phyloP scores from a whole-genome alignment of 2,888 invertebrate genomes.

The Volucella bombylans region DNA sequence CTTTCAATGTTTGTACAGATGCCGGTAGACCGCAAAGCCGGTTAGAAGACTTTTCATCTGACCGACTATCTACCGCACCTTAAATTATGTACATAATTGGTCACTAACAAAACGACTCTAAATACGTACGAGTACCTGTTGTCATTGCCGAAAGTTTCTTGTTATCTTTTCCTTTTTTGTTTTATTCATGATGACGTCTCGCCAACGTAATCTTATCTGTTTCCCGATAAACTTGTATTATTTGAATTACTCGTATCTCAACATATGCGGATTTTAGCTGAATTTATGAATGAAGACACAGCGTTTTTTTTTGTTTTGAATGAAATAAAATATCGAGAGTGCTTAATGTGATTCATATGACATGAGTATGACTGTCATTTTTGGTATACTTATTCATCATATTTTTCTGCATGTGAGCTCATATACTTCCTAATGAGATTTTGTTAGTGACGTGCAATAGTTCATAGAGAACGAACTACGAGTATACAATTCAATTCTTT shows the following conservation, averaged over 20 bases:
- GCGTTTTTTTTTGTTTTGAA: not conserved
- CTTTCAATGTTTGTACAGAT: too few species aligned
- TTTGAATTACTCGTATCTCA: not conserved
- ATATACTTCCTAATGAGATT: too few species aligned
- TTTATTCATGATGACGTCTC: not conserved
- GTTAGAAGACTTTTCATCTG: not conserved
- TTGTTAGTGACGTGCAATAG: too few species aligned
- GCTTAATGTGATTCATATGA: slow-evolving; percentile 17
- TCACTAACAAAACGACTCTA: not conserved
- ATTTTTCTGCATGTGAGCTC: not conserved
- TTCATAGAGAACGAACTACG: too few species aligned
- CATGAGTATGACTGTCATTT: slow-evolving; percentile 1
- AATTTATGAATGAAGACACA: slow-evolving; percentile 30
- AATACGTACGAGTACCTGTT: not conserved
- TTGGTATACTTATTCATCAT: slow-evolving; percentile 1
- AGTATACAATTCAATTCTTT: too few species aligned
- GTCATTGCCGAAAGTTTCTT: not conserved
- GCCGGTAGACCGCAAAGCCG: not conserved
- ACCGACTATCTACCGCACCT: slow-evolving; percentile 17
- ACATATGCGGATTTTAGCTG: not conserved
- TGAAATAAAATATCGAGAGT: not conserved
- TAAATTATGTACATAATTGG: slow-evolving; percentile 16
- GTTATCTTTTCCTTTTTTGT: not conserved
- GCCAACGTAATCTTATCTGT: slow-evolving; percentile 1
- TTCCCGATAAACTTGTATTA: slow-evolving; percentile 14